Evolutionary conservation across 2,797 vertebrate species (phyloP), one percentile per base, ranked within the genome.

Genomic region (Eulemur albifrons): DNA sequence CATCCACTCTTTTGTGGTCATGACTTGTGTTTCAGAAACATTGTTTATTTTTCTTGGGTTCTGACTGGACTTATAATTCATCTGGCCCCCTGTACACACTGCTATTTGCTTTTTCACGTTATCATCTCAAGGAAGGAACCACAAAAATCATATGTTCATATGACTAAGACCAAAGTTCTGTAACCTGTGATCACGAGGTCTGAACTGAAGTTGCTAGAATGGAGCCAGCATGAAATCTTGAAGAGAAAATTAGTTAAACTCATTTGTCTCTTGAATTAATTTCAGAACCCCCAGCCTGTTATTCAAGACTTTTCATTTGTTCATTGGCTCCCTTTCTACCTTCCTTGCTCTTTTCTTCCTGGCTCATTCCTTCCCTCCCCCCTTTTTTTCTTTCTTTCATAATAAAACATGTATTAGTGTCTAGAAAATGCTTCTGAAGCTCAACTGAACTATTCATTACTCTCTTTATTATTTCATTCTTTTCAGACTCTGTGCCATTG

Each of bases 11-110:
- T 97, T 97, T 88, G 40, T 93, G 63, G 67, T 93, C 95, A 91
- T 5, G 90, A 48, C 82, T 97, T 75, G 45, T 15, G 89, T 94
- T 95, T 96, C 85, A 90, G 80, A 95, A 97, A 97, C 93, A 89
- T 38, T 90, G 92, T 96, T 96, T 97, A 93, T 59, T 98, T 93
- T 97, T 20, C 43, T 97, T 93, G 92, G 30, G 35, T 69, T 45
- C 72, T 97, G 30, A 96, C 88, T 96, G 73, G 90, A 96, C 82
- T 97, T 87, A 5, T 35, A 96, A 69, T 54, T 97, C 7, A 92
- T 93, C 17, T 95, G 25, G 0, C 70, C 95, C n/a, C 25, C 69
- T 86, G 30, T 8, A 35, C 57, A 59, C 4, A 5, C 30, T 59
- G 32, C 9, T 65, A 90, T 90, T 84, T 54, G 7, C 13, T 63